Evolutionary conservation across 2,888 invertebrate genomes (phyloP), one percentile per base, ranked within the genome.

Genomic region (Metellina segmentata): DNA sequence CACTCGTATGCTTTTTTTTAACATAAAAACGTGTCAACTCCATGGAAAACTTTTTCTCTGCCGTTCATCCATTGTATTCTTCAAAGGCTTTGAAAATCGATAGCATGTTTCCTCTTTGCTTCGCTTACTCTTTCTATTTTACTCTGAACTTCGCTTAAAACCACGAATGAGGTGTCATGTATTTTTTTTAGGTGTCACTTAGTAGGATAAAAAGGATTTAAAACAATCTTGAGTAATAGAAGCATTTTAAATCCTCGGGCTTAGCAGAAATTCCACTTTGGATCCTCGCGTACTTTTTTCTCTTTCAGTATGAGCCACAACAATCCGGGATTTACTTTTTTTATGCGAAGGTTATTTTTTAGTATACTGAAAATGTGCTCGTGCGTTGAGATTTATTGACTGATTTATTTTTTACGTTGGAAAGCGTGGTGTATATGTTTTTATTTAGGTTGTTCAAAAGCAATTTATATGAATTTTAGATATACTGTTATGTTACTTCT

Each of bases 141-240:
- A 61, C 9, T 61, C 61, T 61, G 11, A 61, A 11, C 13, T 61
- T 82, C 49, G 11, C 49, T 82, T n/a, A 6, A 6, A 82, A 71
- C 70, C 19, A 48, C 69, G 61, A 82, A 48, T 82, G 53, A 83
- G 74, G 20, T 82, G 82, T 82, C 71, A 51, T 6, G 52, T 16
- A 13, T 74, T 83, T 83, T 74, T 87, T 72, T 71, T 87, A 86
- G 52, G 79, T 87, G 87, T 87, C 86, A 78, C 19, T 79, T 79
- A 87, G 53, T 48, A n/a, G 71, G 72, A 87, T 79, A 70, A 72
- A 79, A 52, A 53, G 71, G 79, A 87, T 87, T 87, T 87, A 72
- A 34, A n/a, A 49, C 51, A 87, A 87, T 87, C 86, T 53, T 87
- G 86, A 87, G 79, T 87, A 87, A 79, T 87, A 71, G 86, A 34